A percentile compares a stretch with the other conserved stretches of the same genome.
Evolutionary conservation across 2,113 vertebrate species (phyloP).

Genomic region (Scopus umbretta): DNA sequence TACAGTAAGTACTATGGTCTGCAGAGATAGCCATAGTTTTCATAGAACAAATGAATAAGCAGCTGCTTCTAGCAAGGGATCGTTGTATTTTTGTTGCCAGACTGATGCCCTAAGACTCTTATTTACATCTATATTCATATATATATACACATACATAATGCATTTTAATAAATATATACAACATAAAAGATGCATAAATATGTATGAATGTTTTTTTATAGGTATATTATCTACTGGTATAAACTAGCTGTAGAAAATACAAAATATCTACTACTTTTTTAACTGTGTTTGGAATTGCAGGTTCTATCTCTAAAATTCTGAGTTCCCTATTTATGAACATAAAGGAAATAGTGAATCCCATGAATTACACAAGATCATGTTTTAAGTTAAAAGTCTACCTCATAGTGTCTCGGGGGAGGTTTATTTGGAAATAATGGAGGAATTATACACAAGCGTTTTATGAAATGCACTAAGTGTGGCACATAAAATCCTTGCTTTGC

Average conservation of each 20-base stretch:
- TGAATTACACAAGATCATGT: neutral
- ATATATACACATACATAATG: neutral
- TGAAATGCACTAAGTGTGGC: neutral
- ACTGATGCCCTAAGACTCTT: neutral
- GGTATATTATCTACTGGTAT: neutral
- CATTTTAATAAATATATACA: neutral
- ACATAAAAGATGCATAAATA: neutral
- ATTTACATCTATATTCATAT: neutral
- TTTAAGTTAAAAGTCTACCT: neutral
- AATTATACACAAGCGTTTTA: neutral
- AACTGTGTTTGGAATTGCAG: neutral
- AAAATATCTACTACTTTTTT: neutral
- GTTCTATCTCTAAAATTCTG: neutral
- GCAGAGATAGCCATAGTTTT: conserved; percentile 22
- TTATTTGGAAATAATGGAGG: neutral
- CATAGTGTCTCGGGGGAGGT: neutral
- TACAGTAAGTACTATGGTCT: neutral
- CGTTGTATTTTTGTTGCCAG: neutral
- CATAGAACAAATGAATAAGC: neutral
- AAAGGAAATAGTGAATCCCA: neutral
- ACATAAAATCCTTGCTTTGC: neutral
- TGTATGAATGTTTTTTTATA: neutral
- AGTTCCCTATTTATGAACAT: neutral
- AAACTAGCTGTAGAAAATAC: neutral
- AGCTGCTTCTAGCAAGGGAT: conserved; percentile 1